phyloP scores from a whole-genome alignment of 2,113 vertebrate species.

The Cinclus cinclus region DNA sequence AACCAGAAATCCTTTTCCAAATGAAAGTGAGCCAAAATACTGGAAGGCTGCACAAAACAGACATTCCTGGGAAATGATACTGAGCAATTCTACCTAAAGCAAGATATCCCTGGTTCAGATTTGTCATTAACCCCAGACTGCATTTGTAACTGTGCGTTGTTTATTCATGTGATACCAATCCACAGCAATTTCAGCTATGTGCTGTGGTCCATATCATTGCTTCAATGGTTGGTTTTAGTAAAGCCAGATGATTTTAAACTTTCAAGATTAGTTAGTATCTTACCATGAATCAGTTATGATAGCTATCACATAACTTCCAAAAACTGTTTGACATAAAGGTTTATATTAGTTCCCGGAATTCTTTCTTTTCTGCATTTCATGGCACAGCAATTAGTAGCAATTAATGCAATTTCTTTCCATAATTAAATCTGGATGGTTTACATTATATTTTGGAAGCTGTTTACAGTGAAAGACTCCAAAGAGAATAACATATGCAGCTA shows the following conservation, averaged over 20 bases:
- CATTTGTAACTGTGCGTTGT: not conserved
- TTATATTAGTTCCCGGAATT: not conserved
- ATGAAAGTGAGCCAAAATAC: not conserved
- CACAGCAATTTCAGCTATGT: not conserved
- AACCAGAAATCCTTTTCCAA: not conserved
- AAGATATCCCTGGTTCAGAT: not conserved
- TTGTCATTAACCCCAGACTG: not conserved
- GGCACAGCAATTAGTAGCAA: not conserved
- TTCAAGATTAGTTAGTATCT: not conserved
- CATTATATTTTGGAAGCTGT: not conserved
- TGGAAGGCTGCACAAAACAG: not conserved
- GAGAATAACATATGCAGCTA: not conserved
- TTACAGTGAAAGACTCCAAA: not conserved
- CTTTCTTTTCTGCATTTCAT: not conserved
- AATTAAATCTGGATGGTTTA: not conserved
- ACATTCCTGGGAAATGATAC: not conserved
- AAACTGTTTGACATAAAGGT: not conserved
- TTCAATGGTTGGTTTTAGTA: not conserved
- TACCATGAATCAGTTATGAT: not conserved
- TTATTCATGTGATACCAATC: not conserved
- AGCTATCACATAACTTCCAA: not conserved
- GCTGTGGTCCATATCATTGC: not conserved
- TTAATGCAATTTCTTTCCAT: not conserved
- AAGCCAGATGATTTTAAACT: not conserved
- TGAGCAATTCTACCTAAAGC: not conserved